Percentiles rank a stretch among this genome's conserved stretches.
phyloP scores from a whole-genome alignment of 1,140 invertebrate genomes.

The Ditylenchus dipsaci region DNA sequence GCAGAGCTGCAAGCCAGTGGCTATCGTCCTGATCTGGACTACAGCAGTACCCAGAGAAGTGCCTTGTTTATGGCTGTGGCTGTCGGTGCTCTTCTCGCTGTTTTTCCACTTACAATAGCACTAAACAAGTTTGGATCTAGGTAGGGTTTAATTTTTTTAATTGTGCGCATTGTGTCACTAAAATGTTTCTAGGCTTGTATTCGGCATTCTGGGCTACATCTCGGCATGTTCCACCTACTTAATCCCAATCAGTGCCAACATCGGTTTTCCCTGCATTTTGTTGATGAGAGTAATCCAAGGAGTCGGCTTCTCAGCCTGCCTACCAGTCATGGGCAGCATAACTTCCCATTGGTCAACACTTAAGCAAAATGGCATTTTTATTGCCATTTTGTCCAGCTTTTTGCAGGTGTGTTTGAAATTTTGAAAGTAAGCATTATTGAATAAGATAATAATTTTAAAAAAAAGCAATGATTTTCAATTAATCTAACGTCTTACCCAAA shows the following conservation, averaged over 20 bases:
- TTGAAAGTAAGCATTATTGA: too few relatives aligned
- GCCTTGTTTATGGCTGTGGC: conserved; percentile 54
- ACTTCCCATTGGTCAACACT: conserved; percentile 46
- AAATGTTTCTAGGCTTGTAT: conserved; percentile 19
- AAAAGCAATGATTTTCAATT: too few relatives aligned
- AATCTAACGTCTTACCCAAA: too few relatives aligned
- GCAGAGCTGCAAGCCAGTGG: conserved; percentile 25
- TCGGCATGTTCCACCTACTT: conserved; percentile 46
- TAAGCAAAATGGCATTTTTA: conserved; percentile 47
- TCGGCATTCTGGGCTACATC: conserved; percentile 40
- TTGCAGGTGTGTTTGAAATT: conserved; percentile 25
- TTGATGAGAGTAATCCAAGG: conserved; percentile 45
- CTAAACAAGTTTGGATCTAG: conserved; percentile 51
- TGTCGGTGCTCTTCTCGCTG: conserved; percentile 51
- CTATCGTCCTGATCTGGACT: conserved; percentile 49
- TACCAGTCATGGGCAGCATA: conserved; percentile 42
- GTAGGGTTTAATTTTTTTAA: conserved; percentile 7
- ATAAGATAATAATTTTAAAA: too few relatives aligned
- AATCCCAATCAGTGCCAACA: conserved; percentile 41
- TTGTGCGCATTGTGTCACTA: background rate
- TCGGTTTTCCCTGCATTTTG: conserved; percentile 41
- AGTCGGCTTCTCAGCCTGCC: conserved; percentile 41
- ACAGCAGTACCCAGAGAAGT: conserved; percentile 43
- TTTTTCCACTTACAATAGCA: conserved; percentile 52
- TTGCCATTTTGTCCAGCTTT: conserved; percentile 44